Evolutionary conservation across 2,113 vertebrate genomes (phyloP).

Genomic region (Triplophysa siluroides): DNA sequence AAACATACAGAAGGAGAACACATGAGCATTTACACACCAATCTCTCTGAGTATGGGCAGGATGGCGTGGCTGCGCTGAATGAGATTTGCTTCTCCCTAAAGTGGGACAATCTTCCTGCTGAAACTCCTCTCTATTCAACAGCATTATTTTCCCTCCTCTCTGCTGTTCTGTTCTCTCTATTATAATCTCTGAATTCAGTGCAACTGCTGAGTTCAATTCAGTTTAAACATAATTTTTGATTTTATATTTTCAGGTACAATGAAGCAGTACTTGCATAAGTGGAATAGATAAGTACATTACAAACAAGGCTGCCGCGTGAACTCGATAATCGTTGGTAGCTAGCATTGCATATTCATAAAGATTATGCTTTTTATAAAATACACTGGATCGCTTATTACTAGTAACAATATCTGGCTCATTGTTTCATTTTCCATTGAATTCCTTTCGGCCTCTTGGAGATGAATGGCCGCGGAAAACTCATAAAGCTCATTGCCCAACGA

Average conservation of each 20-base stretch:
- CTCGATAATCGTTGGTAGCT: too few species aligned
- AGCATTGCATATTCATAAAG: too few species aligned
- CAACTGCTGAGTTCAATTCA: background rate
- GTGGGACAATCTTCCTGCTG: conserved; percentile 43
- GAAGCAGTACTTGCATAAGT: too few species aligned
- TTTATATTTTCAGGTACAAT: too few species aligned
- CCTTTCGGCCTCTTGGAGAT: background rate
- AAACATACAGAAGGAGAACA: too few species aligned
- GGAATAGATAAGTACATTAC: too few species aligned
- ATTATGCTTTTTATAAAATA: too few species aligned
- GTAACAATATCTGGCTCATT: conserved; percentile 9
- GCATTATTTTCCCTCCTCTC: background rate
- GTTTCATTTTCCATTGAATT: conserved; percentile 7
- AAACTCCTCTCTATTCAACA: conserved; percentile 26
- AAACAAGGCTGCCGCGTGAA: too few species aligned
- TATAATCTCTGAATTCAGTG: conserved; percentile 9
- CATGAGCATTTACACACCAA: conserved; percentile 12
- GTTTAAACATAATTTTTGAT: background rate
- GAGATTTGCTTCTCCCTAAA: conserved; percentile 38
- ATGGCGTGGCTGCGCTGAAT: conserved; percentile 18
- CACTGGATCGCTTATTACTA: background rate
- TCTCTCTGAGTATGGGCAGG: conserved; percentile 14
- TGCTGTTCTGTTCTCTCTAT: background rate
- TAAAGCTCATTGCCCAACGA: conserved; percentile 12
- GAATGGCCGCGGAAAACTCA: conserved; percentile 8